Conservation (phyloP, 2,113 vertebrate genomes). For the Agapornis roseicollis region DNA sequence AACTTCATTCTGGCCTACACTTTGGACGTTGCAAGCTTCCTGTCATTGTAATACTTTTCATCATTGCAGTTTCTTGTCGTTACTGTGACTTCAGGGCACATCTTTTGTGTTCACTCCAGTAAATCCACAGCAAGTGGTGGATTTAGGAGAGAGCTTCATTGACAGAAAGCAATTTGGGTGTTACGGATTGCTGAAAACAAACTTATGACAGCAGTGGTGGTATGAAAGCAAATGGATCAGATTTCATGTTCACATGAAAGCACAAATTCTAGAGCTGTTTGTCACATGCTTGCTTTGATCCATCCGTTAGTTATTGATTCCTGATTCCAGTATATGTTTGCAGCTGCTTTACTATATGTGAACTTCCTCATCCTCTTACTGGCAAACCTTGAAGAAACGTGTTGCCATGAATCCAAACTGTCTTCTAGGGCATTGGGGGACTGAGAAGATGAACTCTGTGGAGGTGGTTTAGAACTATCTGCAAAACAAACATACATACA, state of each 20-base stretch:
- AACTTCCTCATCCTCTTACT: slow-evolving; percentile 17
- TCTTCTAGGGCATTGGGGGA: not conserved
- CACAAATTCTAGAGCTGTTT: slow-evolving; percentile 41
- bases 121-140: slow-evolving; percentile 20
- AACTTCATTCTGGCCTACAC: not conserved
- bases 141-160: not conserved
- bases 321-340: not conserved
- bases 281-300: slow-evolving; percentile 11
- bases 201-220: not conserved
- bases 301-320: slow-evolving; percentile 52
- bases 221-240: slow-evolving; percentile 41
- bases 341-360: slow-evolving; percentile 14
- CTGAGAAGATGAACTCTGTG: not conserved
- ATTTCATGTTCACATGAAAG: slow-evolving; percentile 22
- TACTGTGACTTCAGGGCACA: not conserved
- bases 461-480: not conserved
- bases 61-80: not conserved
- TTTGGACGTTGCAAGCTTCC: not conserved
- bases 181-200: slow-evolving; percentile 44
- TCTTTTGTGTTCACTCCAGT: not conserved
- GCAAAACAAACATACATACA: not conserved
- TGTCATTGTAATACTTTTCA: too few relatives aligned
- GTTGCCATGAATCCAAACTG: not conserved
- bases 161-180: slow-evolving; percentile 31
- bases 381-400: not conserved